Conservation (phyloP, 1,140 invertebrate genomes). For the Calephelis nemesis region DNA sequence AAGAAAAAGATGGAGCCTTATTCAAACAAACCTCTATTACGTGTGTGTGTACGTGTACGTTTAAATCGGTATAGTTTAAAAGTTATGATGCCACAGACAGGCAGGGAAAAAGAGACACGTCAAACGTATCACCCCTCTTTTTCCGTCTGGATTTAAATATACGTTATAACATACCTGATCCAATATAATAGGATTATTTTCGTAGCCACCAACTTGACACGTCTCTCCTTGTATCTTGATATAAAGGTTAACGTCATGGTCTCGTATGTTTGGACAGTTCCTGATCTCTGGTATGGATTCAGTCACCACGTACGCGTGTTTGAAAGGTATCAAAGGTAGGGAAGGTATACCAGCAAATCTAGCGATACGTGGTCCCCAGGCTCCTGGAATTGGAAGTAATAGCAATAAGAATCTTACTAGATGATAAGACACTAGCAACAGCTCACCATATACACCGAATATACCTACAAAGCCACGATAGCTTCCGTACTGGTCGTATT, state of each 20-base stretch:
- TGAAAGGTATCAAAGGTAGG: slow-evolving; percentile 90
- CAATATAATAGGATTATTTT: slow-evolving; percentile 89
- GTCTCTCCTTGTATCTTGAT: slow-evolving; percentile 90
- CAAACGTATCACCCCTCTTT: no score
- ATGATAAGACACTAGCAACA: no score
- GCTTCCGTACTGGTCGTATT: no score
- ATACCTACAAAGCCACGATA: no score
- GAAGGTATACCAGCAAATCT: slow-evolving; percentile 84
- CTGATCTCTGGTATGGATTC: slow-evolving; percentile 87
- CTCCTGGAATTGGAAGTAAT: slow-evolving; percentile 74
- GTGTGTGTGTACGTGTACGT: no score
- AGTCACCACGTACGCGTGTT: slow-evolving; percentile 92
- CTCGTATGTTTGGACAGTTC: slow-evolving; percentile 88
- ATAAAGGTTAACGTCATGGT: slow-evolving; percentile 92
- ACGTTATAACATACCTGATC: slow-evolving; percentile 85
- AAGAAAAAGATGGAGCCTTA: no score
- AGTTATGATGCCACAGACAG: no score
- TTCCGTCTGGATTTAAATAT: background rate
- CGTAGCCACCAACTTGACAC: slow-evolving; percentile 92
- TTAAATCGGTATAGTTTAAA: no score
- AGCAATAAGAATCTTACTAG: no score
- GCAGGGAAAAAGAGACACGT: no score
- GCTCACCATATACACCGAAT: no score
- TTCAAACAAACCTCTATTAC: no score
- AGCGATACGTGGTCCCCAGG: slow-evolving; percentile 88